Evolutionary conservation across 2,888 invertebrate species (phyloP).

Genomic region (Prionchulus punctatus): DNA sequence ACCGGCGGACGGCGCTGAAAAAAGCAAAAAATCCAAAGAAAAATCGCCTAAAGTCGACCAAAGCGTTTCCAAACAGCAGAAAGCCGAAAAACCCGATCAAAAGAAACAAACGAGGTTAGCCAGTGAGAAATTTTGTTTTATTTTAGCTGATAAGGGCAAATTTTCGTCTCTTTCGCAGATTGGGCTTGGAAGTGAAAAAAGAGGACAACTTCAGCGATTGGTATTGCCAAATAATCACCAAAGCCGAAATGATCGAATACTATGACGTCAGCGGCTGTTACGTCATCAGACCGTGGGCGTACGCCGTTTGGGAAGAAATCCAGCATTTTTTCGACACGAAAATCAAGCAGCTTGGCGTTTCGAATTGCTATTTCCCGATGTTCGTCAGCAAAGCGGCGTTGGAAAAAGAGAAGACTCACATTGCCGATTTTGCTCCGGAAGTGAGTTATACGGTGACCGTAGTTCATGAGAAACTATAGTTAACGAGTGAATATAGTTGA

Average conservation of each 20-base stretch:
- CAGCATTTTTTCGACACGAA: conserved; percentile 64
- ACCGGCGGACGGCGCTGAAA: conserved; percentile 12
- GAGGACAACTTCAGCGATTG: conserved; percentile 83
- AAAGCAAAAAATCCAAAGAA: conserved; percentile 17
- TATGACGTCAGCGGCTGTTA: conserved; percentile 99
- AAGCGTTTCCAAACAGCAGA: not conserved
- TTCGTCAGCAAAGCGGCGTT: conserved; percentile 79
- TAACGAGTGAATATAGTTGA: too few species aligned
- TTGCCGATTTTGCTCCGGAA: conserved; percentile 96
- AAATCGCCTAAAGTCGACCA: conserved; percentile 13
- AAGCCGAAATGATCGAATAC: conserved; percentile 95
- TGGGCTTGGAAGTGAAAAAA: conserved; percentile 83
- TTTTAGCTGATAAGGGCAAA: too few species aligned
- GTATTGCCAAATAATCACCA: conserved; percentile 77
- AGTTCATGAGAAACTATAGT: too few species aligned
- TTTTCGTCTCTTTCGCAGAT: conserved; percentile 26
- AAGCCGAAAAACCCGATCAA: conserved; percentile 16
- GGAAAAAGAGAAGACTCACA: conserved; percentile 87
- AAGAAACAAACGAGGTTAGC: conserved; percentile 67
- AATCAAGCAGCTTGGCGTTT: conserved; percentile 77
- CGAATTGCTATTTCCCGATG: conserved; percentile 94
- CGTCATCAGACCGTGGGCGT: conserved; percentile 91
- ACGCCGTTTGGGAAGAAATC: conserved; percentile 82
- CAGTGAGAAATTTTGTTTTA: not conserved
- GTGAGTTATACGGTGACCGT: conserved; percentile 39